Percentiles rank a stretch among this genome's conserved stretches.
These are phyloP conservation scores for Phengaris arion DNA, from an alignment of 2,888 invertebrate species.

Conservation along the genomic window DNA sequence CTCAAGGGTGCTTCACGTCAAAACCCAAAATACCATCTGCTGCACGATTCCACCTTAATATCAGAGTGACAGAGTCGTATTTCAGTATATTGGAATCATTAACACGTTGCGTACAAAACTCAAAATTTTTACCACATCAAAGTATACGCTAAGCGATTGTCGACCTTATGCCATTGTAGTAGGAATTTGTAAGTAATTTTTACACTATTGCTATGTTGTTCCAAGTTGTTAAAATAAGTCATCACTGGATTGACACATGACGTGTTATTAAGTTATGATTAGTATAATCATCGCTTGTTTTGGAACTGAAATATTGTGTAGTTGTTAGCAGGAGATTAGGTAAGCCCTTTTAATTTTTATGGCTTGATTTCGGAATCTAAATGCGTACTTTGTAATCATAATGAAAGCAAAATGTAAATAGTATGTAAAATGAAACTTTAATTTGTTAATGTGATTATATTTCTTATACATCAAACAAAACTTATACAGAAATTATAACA, in stretches of 20 bases:
- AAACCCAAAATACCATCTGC: conserved; percentile 40
- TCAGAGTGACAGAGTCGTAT: not conserved
- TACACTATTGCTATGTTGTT: conserved; percentile 40
- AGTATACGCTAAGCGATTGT: conserved; percentile 38
- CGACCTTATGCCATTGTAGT: conserved; percentile 28
- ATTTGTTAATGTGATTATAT: no score
- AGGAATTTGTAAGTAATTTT: conserved; percentile 34
- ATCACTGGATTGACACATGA: conserved; percentile 59
- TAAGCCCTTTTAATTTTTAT: not conserved
- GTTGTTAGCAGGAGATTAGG: conserved; percentile 40
- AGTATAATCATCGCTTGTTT: conserved; percentile 67
- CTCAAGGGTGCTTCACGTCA: conserved; percentile 67
- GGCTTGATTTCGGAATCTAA: conserved; percentile 6
- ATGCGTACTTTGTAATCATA: not conserved
- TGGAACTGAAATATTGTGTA: conserved; percentile 41
- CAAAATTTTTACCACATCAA: conserved; percentile 36
- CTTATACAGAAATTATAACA: no score
- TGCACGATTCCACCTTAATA: conserved; percentile 36
- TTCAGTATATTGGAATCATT: not conserved
- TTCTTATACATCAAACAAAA: no score
- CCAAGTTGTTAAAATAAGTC: conserved; percentile 42
- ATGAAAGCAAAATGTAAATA: no score
- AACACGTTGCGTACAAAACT: not conserved
- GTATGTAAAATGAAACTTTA: no score
- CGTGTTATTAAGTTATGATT: conserved; percentile 72